Evolutionary conservation across 1,140 invertebrate species (phyloP), one percentile per base, ranked within the genome.

Genomic region (Nephila pilipes): DNA sequence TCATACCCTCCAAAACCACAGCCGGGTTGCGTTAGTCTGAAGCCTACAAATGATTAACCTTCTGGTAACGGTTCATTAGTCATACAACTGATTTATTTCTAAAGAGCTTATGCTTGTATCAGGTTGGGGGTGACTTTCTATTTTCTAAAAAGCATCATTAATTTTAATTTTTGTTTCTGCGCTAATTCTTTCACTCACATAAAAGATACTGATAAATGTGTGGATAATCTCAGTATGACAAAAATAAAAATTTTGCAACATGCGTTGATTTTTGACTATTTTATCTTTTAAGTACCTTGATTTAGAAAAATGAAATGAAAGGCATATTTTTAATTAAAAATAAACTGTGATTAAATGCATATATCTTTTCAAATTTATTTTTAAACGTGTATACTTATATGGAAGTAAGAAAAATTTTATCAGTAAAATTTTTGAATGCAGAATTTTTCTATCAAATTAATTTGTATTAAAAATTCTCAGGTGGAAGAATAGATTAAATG

Each of bases 21-120:
- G 20, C 18, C 69, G 18, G 32, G 69, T 36, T 32, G 29, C 29
- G 69, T 75, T 32, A 6, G 12, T 75, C 36, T 75, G 16, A 75
- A 14, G 69, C 20, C 29, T 75, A 32, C 69, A 75, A 75, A 75
- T 75, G 69, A 75, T 75, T 75, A 75, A 75, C 29, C 29, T 75
- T 32, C 32, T 25, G 36, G 69, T 20, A 32, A 75, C 12, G 14
- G 29, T 75, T 32, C 69, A 75, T 75, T 75, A 75, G 69, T 75
- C 32, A 75, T 36, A 75, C 29, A 36, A 2, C 69, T 3, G 16
- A 22, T 12, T 14, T 16, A 32, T 75, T 75, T 75, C 69, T 75
- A 12, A 36, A 32, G 8, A 18, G 0, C 16, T 75, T 36, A 12
- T 32, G 14, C 18, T 32, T 75, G n/a, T 16, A 75, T 32, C 63